Evolutionary conservation across 2,113 vertebrate species (phyloP).

Genomic region (Eretmochelys imbricata): DNA sequence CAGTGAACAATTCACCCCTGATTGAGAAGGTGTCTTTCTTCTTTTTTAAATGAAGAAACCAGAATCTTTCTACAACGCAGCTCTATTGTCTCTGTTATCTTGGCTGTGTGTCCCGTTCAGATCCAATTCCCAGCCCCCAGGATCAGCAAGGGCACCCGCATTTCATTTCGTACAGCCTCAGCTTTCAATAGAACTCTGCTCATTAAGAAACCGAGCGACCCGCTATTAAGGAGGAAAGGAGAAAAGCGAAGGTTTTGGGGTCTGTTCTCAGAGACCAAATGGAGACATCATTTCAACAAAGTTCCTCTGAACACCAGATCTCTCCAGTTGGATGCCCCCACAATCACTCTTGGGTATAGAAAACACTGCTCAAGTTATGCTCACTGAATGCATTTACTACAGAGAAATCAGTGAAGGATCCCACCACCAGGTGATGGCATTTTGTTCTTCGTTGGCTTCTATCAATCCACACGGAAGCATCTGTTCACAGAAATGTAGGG

Average conservation of each 20-base stretch:
- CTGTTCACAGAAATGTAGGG: not conserved
- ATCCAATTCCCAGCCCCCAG: not conserved
- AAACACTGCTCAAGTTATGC: not conserved
- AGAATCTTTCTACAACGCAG: not conserved
- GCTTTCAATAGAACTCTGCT: not conserved
- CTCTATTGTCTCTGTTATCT: not conserved
- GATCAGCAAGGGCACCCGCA: not conserved
- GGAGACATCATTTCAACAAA: not conserved
- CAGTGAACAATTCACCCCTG: not conserved
- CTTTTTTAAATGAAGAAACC: not conserved
- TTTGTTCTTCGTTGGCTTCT: not conserved
- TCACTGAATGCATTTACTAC: not conserved
- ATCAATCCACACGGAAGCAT: not conserved
- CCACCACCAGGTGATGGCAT: too few relatives aligned
- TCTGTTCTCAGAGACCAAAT: not conserved
- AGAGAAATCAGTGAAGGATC: not conserved
- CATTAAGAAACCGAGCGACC: not conserved
- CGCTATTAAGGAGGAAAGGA: not conserved
- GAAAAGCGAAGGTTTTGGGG: too few relatives aligned
- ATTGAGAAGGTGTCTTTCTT: not conserved
- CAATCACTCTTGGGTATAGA: not conserved
- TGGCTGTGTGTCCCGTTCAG: not conserved
- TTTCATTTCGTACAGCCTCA: not conserved
- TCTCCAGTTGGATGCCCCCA: not conserved
- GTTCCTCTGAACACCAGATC: not conserved